These are phyloP conservation scores for Brachyalestes nurse DNA, from an alignment of 2,797 vertebrate genomes.

Conservation along the genomic window DNA sequence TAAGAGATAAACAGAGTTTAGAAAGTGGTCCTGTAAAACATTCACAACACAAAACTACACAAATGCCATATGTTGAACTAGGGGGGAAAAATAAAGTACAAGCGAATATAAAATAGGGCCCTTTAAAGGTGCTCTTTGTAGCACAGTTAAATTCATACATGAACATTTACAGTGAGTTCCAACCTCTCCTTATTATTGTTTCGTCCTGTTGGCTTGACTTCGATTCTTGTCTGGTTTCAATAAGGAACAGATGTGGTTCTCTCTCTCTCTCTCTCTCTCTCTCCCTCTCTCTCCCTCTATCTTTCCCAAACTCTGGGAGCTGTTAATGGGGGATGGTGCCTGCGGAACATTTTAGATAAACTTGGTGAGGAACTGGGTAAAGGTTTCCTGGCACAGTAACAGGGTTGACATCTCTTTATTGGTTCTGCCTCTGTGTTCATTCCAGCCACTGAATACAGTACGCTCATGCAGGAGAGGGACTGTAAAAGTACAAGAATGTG, in stretches of 20 bases:
- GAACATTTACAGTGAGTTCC: conserved; percentile 22
- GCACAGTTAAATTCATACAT: conserved; percentile 1
- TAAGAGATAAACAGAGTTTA: no score
- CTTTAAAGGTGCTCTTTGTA: no score
- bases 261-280: conserved; percentile 20
- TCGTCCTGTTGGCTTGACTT: conserved; percentile 41
- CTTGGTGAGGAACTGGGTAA: conserved; percentile 49
- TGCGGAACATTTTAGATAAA: conserved; percentile 46
- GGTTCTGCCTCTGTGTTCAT: conserved; percentile 30
- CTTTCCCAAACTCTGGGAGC: conserved; percentile 12
- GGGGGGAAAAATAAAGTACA: no score
- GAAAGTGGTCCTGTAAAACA: no score
- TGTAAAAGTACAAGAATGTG: conserved; percentile 5
- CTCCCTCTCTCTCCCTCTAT: conserved; percentile 3
- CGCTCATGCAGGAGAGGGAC: conserved; percentile 5
- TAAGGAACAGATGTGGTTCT: conserved; percentile 55
- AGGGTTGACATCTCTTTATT: conserved; percentile 31
- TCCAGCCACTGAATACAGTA: conserved; percentile 38
- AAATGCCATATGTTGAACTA: no score
- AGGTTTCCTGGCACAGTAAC: conserved; percentile 52
- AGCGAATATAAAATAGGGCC: no score
- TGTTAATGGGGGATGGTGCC: conserved; percentile 37
- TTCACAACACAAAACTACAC: no score
- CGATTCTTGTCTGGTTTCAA: conserved; percentile 50
- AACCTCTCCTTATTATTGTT: conserved; percentile 41